Evolutionary conservation across 1,140 invertebrate species (phyloP), one percentile per base, ranked within the genome.

Genomic region (Caenorhabditis inopinata): DNA sequence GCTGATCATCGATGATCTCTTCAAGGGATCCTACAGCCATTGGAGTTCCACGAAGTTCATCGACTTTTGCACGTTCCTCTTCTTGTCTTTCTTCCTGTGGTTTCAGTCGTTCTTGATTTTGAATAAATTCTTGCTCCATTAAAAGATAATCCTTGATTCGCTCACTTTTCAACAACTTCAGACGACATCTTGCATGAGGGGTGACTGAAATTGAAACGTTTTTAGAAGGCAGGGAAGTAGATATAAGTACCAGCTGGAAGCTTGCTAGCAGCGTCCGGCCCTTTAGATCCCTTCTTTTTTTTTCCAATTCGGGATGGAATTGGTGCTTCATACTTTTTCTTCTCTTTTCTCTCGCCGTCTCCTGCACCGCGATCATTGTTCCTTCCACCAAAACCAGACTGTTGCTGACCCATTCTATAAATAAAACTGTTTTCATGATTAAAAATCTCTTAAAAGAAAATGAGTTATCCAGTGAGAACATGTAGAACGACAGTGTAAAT

Each of bases 21-120:
- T 99, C 97, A 76, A 99, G 90, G 83, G 94, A 97, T n/a, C 97
- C 97, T 35, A 99, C 97, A 32, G 96, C 97, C 97, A 99, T 99
- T 2, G 97, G 97, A 35, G 96, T 98, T 75, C 97, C 96, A 89
- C 97, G 91, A 27, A 99, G 91, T 89, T 99, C 97, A 92, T 99
- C 97, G 6, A 99, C 97, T 90, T 98, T 97, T 5, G 90, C 91
- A 78, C 92, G 88, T 89, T 99, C 96, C 89, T 98, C 96, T 91
- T 98, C 96, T 88, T 98, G 96, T 87, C 98, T 98, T 85, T 98
- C 96, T 89, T 98, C 97, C 87, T 99, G 96, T 0, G 97, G 96
- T 89, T 99, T 98, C 14, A 99, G 90, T 79, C 96, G 92, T 88
- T 99, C 97, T 89, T 98, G 96, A 89, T 99, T 99, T 48, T 94